Base-by-base conservation (phyloP, 2,113 vertebrate species). In the Neomonachus schauinslandi region DNA sequence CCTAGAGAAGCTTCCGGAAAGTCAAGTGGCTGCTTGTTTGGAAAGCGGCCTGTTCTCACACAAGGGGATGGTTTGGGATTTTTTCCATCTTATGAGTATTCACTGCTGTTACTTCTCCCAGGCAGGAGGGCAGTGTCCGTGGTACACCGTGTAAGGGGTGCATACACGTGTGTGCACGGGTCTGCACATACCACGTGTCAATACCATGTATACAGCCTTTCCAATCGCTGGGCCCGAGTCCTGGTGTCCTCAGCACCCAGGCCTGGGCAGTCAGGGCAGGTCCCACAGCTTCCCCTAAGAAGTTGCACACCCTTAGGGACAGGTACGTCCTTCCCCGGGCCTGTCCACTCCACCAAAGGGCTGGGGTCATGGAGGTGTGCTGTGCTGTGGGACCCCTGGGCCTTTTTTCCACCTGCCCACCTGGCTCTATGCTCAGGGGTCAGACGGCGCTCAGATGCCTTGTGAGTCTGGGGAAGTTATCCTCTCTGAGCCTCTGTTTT, bases 141-240 rank as follows among this genome's bases (percentile, higher is more conserved):
- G 13, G 24, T 13, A 19, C 13, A 7, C 55, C 26, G 7, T 13
- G 4, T 5, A 11, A 49, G 6, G n/a, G 9, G 1, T 4, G 5
- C 10, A 21, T 18, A 5, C 19, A 7, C 19, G 0, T 7, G 1
- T 7, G 12, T 16, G 8, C 2, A 4, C 22, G n/a, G 24, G 26
- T 77, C 59, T 10, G 10, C 0, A 2, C 46, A 19, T 21, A 9
- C 49, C 0, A 7, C 5, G 19, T 57, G 19, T 21, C 19, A 18
- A 57, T 18, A 21, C 55, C 55, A 0, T 22, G 42, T 39, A 12
- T 4, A 19, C 26, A 18, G 21, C 49, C 18, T 67, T 61, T 74
- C 4, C 26, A 21, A 19, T 16, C 72, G 21, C 39, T 42, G 82
- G 7, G 42, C 9, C 76, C 46, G 77, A 46, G 59, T 28, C 28